These are phyloP conservation scores for Abramis brama DNA, from an alignment of 2,113 vertebrate genomes.

Conservation along the genomic window DNA sequence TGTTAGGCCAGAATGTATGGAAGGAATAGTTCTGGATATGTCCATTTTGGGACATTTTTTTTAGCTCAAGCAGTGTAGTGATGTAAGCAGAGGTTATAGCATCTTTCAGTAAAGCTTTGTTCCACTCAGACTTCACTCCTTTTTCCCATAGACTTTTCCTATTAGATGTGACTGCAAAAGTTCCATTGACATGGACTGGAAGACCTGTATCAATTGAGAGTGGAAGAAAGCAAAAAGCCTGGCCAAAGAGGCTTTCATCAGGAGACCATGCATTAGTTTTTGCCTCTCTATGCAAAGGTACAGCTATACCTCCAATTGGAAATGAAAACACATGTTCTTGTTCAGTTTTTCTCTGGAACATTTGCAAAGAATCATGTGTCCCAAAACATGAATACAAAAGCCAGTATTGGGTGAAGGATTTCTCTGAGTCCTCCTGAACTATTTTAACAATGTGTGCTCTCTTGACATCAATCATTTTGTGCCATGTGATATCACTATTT, in stretches of 20 bases:
- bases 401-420: conserved; percentile 64
- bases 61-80: conserved; percentile 71
- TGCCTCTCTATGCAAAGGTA: conserved; percentile 72
- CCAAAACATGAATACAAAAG: conserved; percentile 80
- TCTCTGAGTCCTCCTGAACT: conserved; percentile 55
- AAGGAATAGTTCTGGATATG: conserved; percentile 76
- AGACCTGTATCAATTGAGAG: conserved; percentile 81
- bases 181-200: conserved; percentile 82
- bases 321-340: conserved; percentile 64
- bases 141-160: conserved; percentile 81
- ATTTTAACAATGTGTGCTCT: conserved; percentile 69
- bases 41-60: conserved; percentile 72
- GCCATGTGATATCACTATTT: conserved; percentile 60
- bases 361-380: conserved; percentile 68
- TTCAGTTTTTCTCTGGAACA: conserved; percentile 61
- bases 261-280: conserved; percentile 66
- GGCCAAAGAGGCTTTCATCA: conserved; percentile 67
- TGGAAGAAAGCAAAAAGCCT: conserved; percentile 85
- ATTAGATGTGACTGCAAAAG: conserved; percentile 85
- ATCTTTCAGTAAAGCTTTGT: conserved; percentile 76
- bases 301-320: conserved; percentile 79
- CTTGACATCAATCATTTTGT: conserved; percentile 64
- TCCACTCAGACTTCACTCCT: conserved; percentile 77
- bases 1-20: conserved; percentile 80
- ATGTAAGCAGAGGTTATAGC: conserved; percentile 74